These are phyloP conservation scores for Adelognathus sp. DNA, from an alignment of 2,888 invertebrate genomes.

Conservation along the genomic window DNA sequence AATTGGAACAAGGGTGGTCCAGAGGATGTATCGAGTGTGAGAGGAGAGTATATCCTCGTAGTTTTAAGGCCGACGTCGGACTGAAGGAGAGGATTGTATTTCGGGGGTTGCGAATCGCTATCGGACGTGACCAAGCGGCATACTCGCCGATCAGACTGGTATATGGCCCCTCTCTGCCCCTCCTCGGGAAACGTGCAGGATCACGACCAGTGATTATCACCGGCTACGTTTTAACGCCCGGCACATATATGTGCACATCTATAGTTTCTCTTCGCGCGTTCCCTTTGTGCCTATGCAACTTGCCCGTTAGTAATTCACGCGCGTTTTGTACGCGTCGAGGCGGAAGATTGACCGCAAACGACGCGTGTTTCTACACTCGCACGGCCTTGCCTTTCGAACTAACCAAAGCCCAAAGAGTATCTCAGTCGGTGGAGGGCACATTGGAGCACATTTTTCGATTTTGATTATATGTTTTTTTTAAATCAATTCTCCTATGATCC, in stretches of 20 bases:
- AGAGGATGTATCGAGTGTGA: neutral
- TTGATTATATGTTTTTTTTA: too few species aligned
- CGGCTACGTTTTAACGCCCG: constrained; percentile 34
- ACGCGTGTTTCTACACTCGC: neutral
- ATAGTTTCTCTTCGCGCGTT: neutral
- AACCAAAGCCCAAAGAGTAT: neutral
- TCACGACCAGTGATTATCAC: constrained; percentile 63
- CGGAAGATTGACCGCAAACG: neutral
- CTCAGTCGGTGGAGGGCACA: neutral
- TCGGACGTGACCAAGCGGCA: constrained; percentile 60
- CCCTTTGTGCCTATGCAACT: neutral
- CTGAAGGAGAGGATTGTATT: constrained; percentile 63
- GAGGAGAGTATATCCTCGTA: constrained; percentile 60
- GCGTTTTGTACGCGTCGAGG: neutral
- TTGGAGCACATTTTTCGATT: neutral
- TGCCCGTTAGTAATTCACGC: neutral
- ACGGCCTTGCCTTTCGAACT: neutral
- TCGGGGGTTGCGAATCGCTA: constrained; percentile 70
- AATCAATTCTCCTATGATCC: too few species aligned
- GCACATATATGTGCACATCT: constrained; percentile 59
- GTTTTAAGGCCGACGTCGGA: constrained; percentile 63
- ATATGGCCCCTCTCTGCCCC: constrained; percentile 61
- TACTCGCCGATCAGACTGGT: constrained; percentile 56
- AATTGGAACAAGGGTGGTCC: constrained; percentile 18
- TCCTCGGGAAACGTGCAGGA: constrained; percentile 63